phyloP scores from a whole-genome alignment of 2,113 vertebrate species.

The Petrocephalus zakoni region DNA sequence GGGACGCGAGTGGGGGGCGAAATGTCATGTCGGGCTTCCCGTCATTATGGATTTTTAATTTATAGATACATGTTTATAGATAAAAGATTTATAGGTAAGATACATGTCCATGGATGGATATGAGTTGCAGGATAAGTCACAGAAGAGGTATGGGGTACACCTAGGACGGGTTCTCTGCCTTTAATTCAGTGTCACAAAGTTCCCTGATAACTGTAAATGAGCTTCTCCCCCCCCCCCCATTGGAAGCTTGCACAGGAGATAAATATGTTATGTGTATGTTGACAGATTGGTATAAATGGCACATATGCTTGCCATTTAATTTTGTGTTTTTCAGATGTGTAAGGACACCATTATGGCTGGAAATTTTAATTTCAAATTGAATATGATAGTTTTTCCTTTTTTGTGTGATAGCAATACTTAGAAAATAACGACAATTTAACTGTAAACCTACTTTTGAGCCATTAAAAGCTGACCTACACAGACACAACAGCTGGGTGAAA shows the following conservation, averaged over 20 bases:
- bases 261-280: background rate
- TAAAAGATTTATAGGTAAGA: no score
- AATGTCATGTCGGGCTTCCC: background rate
- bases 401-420: background rate
- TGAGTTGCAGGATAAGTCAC: background rate
- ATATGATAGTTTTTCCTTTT: background rate
- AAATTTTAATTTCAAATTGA: background rate
- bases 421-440: background rate
- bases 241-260: background rate
- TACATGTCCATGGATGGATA: background rate
- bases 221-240: background rate
- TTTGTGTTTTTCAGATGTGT: background rate
- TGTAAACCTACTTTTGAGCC: background rate
- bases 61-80: background rate
- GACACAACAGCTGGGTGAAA: background rate
- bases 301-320: background rate
- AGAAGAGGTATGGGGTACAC: no score
- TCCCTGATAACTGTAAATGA: no score
- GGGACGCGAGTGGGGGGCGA: background rate
- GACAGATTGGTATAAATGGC: background rate
- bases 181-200: background rate
- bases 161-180: no score
- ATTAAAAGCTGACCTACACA: background rate
- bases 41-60: background rate
- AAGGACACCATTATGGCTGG: background rate